Evolutionary conservation across 2,888 invertebrate species (phyloP), one percentile per base, ranked within the genome.

Genomic region (Anticlea derivata): DNA sequence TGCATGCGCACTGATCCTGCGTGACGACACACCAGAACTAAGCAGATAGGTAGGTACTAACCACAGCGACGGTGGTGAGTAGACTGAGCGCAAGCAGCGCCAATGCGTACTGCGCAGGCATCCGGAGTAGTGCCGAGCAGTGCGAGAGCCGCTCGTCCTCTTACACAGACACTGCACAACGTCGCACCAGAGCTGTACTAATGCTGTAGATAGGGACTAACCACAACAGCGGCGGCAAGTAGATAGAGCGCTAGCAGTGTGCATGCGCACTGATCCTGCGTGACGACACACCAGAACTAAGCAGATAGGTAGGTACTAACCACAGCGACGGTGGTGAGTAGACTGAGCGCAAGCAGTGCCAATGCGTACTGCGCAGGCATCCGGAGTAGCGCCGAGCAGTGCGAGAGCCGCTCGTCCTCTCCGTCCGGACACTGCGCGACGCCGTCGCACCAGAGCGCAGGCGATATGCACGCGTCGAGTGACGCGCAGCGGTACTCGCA

Each of bases 361-460:
- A 91, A 90, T 13, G 96, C 92, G 63, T 95, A 95, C 60, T 96
- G 92, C 39, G 94, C 94, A 6, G 96, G 96, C 60, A 96, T 86
- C 55, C 95, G 93, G 57, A 97, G 86, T 31, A 96, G 86, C 46
- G 96, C 92, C 39, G 95, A 96, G 72, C 96, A 96, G 75, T 96
- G 95, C 7, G 94, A 92, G 55, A 96, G 91, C 3, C 96, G 93
- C 82, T 96, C 96, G 81, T 96, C 96, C 61, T 94, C 93, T 0
- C 95, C 96, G 1, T 93, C 94, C 6, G 96, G 96, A 71, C 96
- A 96, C 75, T 96, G 96, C 39, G 92, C 84, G 26, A 93, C 80
- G 10, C 96, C 96, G 69, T 96, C 96, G 70, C 96, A 96, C 96
- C 96, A 96, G 43, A 96, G 92, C 35, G 94, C 93, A 0, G 94